phyloP scores from a whole-genome alignment of 2,888 invertebrate genomes.

The Leistus spinibarbis region DNA sequence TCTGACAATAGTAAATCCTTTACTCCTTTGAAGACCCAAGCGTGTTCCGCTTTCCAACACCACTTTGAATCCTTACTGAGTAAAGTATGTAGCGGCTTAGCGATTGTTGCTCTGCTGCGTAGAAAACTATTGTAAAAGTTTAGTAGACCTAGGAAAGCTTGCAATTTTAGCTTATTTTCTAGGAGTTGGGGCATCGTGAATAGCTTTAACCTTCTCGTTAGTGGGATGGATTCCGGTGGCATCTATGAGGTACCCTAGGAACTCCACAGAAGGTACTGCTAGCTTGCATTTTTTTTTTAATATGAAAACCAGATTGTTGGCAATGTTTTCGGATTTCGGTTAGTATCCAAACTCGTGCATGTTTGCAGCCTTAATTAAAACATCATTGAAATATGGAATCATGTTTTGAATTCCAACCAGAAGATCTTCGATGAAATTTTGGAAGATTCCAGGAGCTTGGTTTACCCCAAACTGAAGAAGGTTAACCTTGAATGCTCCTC shows the following conservation, averaged over 20 bases:
- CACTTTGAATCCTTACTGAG: conserved; percentile 42
- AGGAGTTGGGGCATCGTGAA: conserved; percentile 3
- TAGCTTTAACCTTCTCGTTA: conserved; percentile 2
- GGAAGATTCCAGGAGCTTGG: too few relatives aligned
- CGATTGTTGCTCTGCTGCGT: conserved; percentile 42
- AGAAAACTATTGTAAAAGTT: conserved; percentile 48
- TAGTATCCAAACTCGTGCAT: background rate
- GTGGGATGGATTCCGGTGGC: background rate
- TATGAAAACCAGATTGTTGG: background rate
- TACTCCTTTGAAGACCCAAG: conserved; percentile 43
- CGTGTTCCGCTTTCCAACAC: conserved; percentile 42
- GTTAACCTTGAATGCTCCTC: conserved; percentile 47
- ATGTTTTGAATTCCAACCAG: too few relatives aligned
- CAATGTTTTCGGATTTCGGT: background rate
- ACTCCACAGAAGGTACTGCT: background rate
- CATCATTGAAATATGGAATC: too few relatives aligned
- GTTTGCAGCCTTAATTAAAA: conserved; percentile 43
- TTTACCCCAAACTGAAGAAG: conserved; percentile 22
- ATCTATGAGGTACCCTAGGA: background rate
- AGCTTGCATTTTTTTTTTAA: too few relatives aligned
- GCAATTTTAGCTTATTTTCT: conserved; percentile 29
- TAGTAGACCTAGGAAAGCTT: conserved; percentile 43
- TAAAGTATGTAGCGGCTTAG: conserved; percentile 45
- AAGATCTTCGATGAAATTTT: too few relatives aligned
- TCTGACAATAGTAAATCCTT: conserved; percentile 42